Percentiles rank a stretch among this genome's conserved stretches.
phyloP scores from a whole-genome alignment of 2,113 vertebrate genomes.

The Antechinus stuartii region DNA sequence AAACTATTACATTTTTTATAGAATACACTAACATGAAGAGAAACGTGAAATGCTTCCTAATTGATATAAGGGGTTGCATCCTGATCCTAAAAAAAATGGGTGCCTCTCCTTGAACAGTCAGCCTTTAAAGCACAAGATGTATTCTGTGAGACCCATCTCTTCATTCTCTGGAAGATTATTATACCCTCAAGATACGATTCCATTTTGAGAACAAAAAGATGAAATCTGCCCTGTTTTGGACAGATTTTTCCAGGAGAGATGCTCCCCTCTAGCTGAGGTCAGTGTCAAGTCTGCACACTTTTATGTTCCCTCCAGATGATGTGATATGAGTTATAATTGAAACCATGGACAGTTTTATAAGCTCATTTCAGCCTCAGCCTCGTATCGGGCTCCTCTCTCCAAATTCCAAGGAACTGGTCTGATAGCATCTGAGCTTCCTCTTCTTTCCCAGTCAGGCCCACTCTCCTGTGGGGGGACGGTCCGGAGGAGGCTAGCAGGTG shows the following conservation, averaged over 20 bases:
- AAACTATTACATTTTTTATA: neutral
- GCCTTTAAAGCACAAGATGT: neutral
- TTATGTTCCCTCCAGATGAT: slow-evolving; percentile 16
- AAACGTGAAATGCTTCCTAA: neutral
- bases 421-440: neutral
- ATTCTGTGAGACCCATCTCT: neutral
- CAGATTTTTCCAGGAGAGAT: slow-evolving; percentile 8
- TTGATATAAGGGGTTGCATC: neutral
- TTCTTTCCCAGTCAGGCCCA: neutral
- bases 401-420: neutral
- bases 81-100: neutral
- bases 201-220: slow-evolving; percentile 2
- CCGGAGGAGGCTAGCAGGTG: neutral
- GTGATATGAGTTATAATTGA: neutral
- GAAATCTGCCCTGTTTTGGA: slow-evolving; percentile 29
- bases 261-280: neutral
- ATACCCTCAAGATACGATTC: neutral
- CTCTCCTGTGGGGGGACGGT: neutral
- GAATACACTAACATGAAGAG: neutral
- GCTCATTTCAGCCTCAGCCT: neutral
- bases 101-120: slow-evolving; percentile 1
- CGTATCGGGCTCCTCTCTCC: neutral
- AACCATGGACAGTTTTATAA: neutral
- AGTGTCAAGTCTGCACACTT: neutral
- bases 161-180: neutral